Percentiles rank a stretch among this genome's conserved stretches.
Conservation (phyloP, 2,888 invertebrate species). For the Drosophila flavopinicola region DNA sequence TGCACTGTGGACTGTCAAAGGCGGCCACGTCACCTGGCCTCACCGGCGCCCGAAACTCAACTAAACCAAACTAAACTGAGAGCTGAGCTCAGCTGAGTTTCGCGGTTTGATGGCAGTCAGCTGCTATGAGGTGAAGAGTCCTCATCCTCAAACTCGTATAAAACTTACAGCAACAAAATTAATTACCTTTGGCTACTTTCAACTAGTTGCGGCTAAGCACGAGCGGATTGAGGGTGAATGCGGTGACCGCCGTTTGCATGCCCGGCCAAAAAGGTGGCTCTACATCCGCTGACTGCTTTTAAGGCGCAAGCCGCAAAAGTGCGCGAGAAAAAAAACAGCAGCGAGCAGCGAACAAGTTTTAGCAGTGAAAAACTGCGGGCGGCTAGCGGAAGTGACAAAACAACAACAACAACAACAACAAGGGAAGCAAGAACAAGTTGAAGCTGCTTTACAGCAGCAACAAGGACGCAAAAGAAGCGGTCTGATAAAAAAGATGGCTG, state of each 20-base stretch:
- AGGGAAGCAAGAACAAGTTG: conserved; percentile 16
- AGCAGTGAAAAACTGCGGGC: conserved; percentile 60
- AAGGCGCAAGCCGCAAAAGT: conserved; percentile 55
- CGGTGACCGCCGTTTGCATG: conserved; percentile 47
- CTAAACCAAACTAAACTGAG: conserved; percentile 15
- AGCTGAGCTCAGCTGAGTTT: conserved; percentile 27
- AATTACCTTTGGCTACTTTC: conserved; percentile 82
- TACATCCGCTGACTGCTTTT: conserved; percentile 69
- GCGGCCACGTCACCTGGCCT: conserved; percentile 42
- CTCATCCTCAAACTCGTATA: conserved; percentile 19
- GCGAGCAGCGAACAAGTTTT: conserved; percentile 58
- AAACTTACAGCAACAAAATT: conserved; percentile 79
- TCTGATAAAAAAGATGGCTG: conserved; percentile 57
- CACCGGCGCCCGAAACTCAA: background rate
- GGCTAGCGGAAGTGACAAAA: conserved; percentile 71
- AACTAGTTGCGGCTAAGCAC: conserved; percentile 58
- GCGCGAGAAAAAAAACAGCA: conserved; percentile 12
- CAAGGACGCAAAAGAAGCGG: conserved; percentile 26
- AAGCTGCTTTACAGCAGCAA: conserved; percentile 12
- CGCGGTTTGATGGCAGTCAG: conserved; percentile 46
- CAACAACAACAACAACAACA: conserved; percentile 34
- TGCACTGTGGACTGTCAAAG: conserved; percentile 66
- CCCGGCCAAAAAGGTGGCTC: conserved; percentile 57
- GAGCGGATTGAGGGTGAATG: background rate
- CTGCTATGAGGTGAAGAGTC: conserved; percentile 10